Percentiles rank a stretch among this genome's conserved stretches.
phyloP scores from a whole-genome alignment of 2,888 invertebrate genomes.

The Neria commutata region DNA sequence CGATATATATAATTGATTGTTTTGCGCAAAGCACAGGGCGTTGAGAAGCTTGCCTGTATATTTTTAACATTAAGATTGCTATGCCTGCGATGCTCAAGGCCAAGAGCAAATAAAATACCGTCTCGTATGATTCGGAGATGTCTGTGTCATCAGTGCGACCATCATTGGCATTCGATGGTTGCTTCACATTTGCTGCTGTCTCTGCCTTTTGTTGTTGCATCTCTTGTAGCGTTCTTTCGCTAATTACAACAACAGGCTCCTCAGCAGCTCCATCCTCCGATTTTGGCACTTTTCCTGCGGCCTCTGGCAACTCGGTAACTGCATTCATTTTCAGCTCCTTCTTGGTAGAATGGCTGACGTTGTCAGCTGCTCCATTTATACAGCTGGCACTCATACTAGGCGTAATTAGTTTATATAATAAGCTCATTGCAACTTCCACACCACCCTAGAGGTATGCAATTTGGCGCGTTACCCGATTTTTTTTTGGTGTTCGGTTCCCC shows the following conservation, averaged over 20 bases:
- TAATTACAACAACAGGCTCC: slow-evolving; percentile 26
- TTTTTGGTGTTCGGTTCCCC: no score
- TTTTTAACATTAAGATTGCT: slow-evolving; percentile 47
- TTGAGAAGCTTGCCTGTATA: slow-evolving; percentile 48
- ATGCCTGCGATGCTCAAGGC: slow-evolving; percentile 49
- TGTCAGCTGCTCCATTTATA: no score
- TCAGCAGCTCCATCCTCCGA: background rate
- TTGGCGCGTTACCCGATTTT: no score
- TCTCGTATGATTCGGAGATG: slow-evolving; percentile 47
- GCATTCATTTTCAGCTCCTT: slow-evolving; percentile 21
- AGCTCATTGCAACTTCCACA: no score
- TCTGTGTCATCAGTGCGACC: slow-evolving; percentile 33
- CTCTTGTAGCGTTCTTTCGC: slow-evolving; percentile 10
- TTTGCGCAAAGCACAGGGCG: background rate
- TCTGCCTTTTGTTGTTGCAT: background rate
- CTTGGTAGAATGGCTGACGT: no score
- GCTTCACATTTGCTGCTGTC: no score
- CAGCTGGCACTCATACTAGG: no score
- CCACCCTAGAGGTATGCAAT: no score
- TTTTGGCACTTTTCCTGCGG: no score
- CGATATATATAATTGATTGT: slow-evolving; percentile 1
- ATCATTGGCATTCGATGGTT: background rate
- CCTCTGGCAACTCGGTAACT: no score
- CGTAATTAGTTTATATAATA: no score
- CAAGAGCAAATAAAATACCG: slow-evolving; percentile 53